Evolutionary conservation across 2,797 vertebrate species (phyloP), one percentile per base, ranked within the genome.

Genomic region (Gephyroberyx darwinii): DNA sequence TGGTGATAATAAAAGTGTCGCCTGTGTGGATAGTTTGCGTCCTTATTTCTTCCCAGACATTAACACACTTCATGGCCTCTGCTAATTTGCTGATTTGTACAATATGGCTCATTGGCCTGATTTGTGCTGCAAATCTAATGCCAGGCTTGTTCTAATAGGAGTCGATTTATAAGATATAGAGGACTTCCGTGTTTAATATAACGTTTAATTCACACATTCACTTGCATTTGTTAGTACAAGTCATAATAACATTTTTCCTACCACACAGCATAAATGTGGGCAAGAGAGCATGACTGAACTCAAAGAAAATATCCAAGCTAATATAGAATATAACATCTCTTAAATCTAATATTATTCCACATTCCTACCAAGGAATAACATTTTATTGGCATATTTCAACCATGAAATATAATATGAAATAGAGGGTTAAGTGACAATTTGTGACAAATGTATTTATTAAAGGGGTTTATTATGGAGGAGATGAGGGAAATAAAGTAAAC

Each of bases 91-190:
- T 93, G 92, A 94, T 94, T 92, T 92, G 90, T 93, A 91, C 92
- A 94, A 91, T 94, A 92, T 92, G 93, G 92, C 91, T 94, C 93
- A 94, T 93, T 94, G 93, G 90, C 89, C 91, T 93, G 93, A 95
- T 93, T 93, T 91, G 90, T 90, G 89, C 89, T 78, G 90, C 90
- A 89, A 87, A 92, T 92, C 90, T 91, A 92, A 89, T 89, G 91
- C 90, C 87, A 82, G 86, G 77, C 90, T 92, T 93, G 90, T 93
- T 92, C 90, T 93, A 92, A 93, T 92, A 91, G 89, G 90, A 90
- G 82, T 83, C 85, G 61, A 87, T 91, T 92, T 92, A 91, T 89
- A 87, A 91, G 89, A 91, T 90, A 84, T 86, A 84, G 88, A 82
- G 72, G 83, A 90, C 82, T 84, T 90, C 88, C 85, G 70, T 89